Conservation (phyloP, 1,140 invertebrate species). For the Aphidius ervi region DNA sequence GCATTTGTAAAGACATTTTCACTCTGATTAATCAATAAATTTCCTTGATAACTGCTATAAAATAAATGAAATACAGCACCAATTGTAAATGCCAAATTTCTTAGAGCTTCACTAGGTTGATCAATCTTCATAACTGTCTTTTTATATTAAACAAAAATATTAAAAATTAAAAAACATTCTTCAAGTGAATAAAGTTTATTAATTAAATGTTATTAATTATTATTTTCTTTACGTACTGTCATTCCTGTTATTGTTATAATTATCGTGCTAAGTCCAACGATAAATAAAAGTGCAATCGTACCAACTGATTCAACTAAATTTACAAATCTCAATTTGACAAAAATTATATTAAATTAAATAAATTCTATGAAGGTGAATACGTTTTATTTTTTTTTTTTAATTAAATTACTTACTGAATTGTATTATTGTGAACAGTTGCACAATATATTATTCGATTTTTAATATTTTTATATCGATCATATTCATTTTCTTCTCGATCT, state of each 20-base stretch:
- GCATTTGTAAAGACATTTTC: constrained; percentile 14
- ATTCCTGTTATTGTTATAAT: constrained; percentile 18
- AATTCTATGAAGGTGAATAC: background rate
- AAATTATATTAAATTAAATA: background rate
- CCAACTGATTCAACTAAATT: constrained; percentile 9
- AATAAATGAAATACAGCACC: constrained; percentile 25
- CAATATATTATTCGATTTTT: background rate
- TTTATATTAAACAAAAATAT: no score
- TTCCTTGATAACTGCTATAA: constrained; percentile 24
- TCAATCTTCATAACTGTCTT: constrained; percentile 12
- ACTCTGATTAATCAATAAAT: constrained; percentile 28
- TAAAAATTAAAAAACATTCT: background rate
- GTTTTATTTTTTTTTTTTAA: background rate
- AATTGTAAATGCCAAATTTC: constrained; percentile 13
- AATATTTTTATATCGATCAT: no score
- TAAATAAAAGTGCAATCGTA: constrained; percentile 2
- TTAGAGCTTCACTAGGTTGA: constrained; percentile 11
- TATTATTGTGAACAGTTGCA: background rate
- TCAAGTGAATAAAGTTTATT: no score
- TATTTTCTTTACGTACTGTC: background rate
- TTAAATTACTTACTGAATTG: background rate
- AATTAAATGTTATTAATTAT: no score
- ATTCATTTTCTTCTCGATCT: no score
- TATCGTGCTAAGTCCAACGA: background rate
- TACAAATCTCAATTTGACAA: constrained; percentile 3